These are phyloP conservation scores for Anastrepha obliqua DNA, from an alignment of 1,140 invertebrate species.

Conservation along the genomic window DNA sequence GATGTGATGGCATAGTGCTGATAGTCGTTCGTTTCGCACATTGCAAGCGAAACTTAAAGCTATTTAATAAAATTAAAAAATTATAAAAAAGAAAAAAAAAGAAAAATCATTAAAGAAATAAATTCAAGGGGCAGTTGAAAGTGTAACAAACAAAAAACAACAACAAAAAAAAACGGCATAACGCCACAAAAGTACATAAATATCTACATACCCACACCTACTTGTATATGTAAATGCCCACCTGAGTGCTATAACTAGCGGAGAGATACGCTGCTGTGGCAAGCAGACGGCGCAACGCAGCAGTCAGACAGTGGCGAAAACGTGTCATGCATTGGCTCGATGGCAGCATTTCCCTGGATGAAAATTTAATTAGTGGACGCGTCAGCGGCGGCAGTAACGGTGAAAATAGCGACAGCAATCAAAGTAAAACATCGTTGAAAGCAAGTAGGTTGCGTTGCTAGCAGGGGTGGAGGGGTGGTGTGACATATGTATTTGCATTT, in stretches of 20 bases:
- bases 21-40: not conserved
- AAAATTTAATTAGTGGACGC: slow-evolving; percentile 74
- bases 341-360: slow-evolving; percentile 72
- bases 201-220: not conserved
- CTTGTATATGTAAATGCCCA: not conserved
- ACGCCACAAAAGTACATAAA: not conserved
- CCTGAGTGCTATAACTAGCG: not conserved
- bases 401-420: slow-evolving; percentile 58
- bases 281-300: not conserved
- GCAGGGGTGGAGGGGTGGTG: not conserved
- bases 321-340: slow-evolving; percentile 74
- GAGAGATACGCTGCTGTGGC: not conserved
- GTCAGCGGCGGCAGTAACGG: slow-evolving; percentile 68
- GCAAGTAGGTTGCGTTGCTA: slow-evolving; percentile 68
- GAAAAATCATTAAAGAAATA: too few relatives aligned
- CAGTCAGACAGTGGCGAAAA: slow-evolving; percentile 55
- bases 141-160: too few relatives aligned
- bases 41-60: not conserved
- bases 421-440: slow-evolving; percentile 60
- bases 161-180: too few relatives aligned
- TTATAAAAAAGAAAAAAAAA: too few relatives aligned
- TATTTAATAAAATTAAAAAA: too few relatives aligned
- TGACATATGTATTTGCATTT: too few relatives aligned
- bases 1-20: not conserved
- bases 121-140: too few relatives aligned